phyloP scores from a whole-genome alignment of 2,888 invertebrate species.

The Schizotus pectinicornis region DNA sequence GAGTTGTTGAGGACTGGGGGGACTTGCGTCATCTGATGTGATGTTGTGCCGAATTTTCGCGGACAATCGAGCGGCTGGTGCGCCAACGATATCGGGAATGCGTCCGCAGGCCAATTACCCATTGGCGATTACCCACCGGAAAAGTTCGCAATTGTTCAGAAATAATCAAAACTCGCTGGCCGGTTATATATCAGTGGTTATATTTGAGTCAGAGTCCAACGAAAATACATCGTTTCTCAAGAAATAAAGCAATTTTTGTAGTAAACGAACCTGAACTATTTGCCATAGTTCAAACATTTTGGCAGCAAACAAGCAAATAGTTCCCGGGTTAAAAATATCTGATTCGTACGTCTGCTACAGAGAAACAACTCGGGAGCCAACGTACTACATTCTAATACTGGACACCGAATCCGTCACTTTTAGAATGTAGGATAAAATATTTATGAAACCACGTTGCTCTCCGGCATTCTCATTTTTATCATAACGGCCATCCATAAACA shows the following conservation, averaged over 20 bases:
- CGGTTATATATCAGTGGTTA: background rate
- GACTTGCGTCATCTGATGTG: too few relatives aligned
- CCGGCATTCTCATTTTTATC: constrained; percentile 16
- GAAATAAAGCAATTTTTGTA: constrained; percentile 44
- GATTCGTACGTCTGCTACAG: constrained; percentile 38
- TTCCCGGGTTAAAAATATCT: constrained; percentile 57
- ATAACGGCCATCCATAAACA: constrained; percentile 2
- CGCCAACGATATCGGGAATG: background rate
- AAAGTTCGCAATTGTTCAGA: background rate
- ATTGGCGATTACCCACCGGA: background rate
- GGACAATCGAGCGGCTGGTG: too few relatives aligned
- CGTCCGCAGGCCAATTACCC: background rate
- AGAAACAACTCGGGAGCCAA: constrained; percentile 39
- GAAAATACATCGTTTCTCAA: constrained; percentile 8
- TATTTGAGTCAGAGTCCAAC: background rate
- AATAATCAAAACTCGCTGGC: too few relatives aligned
- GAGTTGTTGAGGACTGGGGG: too few relatives aligned
- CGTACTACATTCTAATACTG: constrained; percentile 42
- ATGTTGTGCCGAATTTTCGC: too few relatives aligned
- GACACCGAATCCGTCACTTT: constrained; percentile 31
- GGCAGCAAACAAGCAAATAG: constrained; percentile 56
- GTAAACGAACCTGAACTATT: constrained; percentile 54
- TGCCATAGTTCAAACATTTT: constrained; percentile 57
- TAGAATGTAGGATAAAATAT: constrained; percentile 34
- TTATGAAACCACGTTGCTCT: constrained; percentile 23